Conservation (phyloP, 92 coral and sea anemone species). For the Virgularia gustaviana region DNA sequence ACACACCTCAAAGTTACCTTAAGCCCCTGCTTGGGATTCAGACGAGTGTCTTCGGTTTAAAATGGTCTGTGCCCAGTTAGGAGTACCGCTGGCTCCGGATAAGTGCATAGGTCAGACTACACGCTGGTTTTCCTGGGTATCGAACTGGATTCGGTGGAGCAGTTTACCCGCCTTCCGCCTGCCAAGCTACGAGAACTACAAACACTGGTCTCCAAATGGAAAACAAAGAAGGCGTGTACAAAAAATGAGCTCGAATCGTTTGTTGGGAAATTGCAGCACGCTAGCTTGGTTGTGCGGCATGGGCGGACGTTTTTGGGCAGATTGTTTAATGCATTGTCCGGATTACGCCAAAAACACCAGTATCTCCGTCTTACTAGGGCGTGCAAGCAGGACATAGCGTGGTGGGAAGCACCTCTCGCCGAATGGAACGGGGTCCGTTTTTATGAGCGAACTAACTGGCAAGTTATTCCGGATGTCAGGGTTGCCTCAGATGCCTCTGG, state of each 20-base stretch:
- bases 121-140: too few relatives aligned
- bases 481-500: conserved; percentile 15
- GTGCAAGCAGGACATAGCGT: conserved; percentile 3
- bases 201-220: too few relatives aligned
- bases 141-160: too few relatives aligned
- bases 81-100: neutral
- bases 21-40: too few relatives aligned
- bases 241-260: neutral
- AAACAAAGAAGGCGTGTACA: too few relatives aligned
- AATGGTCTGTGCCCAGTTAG: too few relatives aligned
- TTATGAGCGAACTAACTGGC: neutral
- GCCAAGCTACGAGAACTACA: too few relatives aligned
- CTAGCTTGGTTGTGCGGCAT: conserved; percentile 7
- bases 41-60: too few relatives aligned
- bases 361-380: neutral
- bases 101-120: neutral
- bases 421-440: conserved; percentile 16
- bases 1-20: too few relatives aligned
- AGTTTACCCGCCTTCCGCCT: too few relatives aligned
- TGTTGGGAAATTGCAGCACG: conserved; percentile 15
- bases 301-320: conserved; percentile 24
- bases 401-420: conserved; percentile 10
- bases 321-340: conserved; percentile 4
- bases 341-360: neutral
- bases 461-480: conserved; percentile 10